Conservation (phyloP, 2,797 vertebrate species). For the Myripristis murdjan region DNA sequence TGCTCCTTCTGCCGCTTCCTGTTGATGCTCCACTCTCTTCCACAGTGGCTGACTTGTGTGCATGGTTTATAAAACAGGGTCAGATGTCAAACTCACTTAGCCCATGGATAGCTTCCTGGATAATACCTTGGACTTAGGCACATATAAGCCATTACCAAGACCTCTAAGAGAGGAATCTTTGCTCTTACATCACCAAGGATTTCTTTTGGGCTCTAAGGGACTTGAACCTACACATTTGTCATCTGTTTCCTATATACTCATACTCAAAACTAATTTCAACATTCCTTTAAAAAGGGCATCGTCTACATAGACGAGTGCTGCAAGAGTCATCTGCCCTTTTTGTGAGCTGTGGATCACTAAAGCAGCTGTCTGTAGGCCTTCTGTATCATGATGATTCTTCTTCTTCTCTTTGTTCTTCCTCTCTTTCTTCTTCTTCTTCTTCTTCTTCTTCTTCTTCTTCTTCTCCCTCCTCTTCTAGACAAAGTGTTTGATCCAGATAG, state of each 20-base stretch:
- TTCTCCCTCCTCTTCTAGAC: too few species aligned
- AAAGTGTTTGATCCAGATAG: too few species aligned
- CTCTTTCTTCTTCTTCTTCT: too few species aligned
- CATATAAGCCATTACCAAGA: not conserved
- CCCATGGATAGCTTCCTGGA: constrained; percentile 4
- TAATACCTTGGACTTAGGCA: not conserved
- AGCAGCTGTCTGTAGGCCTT: not conserved
- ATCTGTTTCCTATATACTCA: not conserved
- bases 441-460: too few species aligned
- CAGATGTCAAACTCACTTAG: constrained; percentile 36
- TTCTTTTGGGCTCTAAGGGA: not conserved
- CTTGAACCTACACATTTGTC: too few species aligned
- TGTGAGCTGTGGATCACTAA: not conserved
- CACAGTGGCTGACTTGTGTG: constrained; percentile 23
- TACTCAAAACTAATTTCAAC: not conserved
- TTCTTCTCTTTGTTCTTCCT: too few species aligned
- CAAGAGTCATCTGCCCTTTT: not conserved
- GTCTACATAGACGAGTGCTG: not conserved
- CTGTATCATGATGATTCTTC: not conserved
- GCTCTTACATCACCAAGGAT: not conserved
- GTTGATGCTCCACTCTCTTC: constrained; percentile 61
- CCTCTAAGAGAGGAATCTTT: not conserved
- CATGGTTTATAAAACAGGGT: constrained; percentile 33
- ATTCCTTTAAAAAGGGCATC: not conserved
- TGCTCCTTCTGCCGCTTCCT: constrained; percentile 68